Conservation (phyloP, 2,797 vertebrate genomes). For the Syngnathus acus region DNA sequence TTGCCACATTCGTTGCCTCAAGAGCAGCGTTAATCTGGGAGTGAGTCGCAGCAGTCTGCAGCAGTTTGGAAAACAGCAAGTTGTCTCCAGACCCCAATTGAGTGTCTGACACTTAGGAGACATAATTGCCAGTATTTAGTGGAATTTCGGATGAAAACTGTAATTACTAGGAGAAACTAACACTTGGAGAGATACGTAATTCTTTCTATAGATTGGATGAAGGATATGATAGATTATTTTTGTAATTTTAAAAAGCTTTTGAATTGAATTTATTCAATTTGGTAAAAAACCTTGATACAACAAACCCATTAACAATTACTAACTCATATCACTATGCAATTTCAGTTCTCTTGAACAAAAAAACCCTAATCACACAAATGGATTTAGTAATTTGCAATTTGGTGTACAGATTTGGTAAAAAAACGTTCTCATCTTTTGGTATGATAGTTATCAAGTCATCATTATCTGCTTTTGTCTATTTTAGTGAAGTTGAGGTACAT, state of each 20-base stretch:
- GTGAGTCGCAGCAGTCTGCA: constrained; percentile 4
- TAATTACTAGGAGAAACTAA: neutral
- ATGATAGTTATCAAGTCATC: too few species aligned
- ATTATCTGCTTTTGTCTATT: too few species aligned
- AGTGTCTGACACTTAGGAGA: neutral
- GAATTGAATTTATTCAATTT: neutral
- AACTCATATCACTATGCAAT: neutral
- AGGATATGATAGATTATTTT: neutral
- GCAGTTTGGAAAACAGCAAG: constrained; percentile 2
- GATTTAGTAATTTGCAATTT: too few species aligned
- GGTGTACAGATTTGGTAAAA: too few species aligned
- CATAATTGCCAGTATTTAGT: neutral
- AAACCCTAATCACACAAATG: too few species aligned
- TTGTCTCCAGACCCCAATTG: constrained; percentile 4
- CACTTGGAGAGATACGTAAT: neutral
- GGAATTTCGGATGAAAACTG: neutral
- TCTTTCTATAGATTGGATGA: neutral
- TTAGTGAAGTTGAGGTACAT: too few species aligned
- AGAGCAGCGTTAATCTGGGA: constrained; percentile 30
- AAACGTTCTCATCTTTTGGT: too few species aligned
- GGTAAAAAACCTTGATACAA: neutral
- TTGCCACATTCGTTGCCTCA: constrained; percentile 36
- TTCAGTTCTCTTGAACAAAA: neutral
- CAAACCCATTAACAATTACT: neutral
- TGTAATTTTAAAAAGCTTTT: too few species aligned